Evolutionary conservation across 2,888 invertebrate genomes (phyloP), one percentile per base, ranked within the genome.

Genomic region (Mimumesa dahlbomi): DNA sequence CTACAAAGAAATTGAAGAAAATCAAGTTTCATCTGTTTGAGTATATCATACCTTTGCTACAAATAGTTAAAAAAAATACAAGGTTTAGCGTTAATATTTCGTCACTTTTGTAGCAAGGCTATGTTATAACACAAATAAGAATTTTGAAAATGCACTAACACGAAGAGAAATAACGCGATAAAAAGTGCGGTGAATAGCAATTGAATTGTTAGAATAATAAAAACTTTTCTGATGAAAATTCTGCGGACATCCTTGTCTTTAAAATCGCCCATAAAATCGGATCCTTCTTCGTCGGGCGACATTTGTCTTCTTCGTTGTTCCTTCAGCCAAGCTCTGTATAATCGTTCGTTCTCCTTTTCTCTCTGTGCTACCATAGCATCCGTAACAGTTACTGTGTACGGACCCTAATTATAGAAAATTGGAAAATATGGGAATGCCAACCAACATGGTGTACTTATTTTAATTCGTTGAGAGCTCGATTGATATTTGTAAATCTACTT

Each of bases 151-250:
- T n/a, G 40, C 54, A 79, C 82, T 83, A 72, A 88, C 88, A 85
- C 73, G 45, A 87, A 88, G 38, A 89, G 81, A 78, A 92, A 92
- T 13, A 91, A 73, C 6, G 88, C 81, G 71, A 91, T 90, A 71
- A 91, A 88, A 48, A 82, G 84, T 11, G 90, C 84, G n/a, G 92
- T 92, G 48, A 92, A 89, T 1, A 90, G 45, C 36, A 93, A 85
- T 80, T 93, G 93, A 1, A 90, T 49, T 59, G 90, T 87, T 16
- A 93, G 87, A 45, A 93, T 91, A 25, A 89, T 86, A 82, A 93
- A 93, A 13, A 93, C 92, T 84, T 92, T 92, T 85, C 91, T 84
- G 5, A 90, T 76, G 57, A 91, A 91, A 18, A 52, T 76, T 40
- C 87, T 79, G 29, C 90, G 83, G 22, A 90, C 74, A 48, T 69